Evolutionary conservation across 2,797 vertebrate species (phyloP), one percentile per base, ranked within the genome.

Genomic region (Anisognathus igniventris): DNA sequence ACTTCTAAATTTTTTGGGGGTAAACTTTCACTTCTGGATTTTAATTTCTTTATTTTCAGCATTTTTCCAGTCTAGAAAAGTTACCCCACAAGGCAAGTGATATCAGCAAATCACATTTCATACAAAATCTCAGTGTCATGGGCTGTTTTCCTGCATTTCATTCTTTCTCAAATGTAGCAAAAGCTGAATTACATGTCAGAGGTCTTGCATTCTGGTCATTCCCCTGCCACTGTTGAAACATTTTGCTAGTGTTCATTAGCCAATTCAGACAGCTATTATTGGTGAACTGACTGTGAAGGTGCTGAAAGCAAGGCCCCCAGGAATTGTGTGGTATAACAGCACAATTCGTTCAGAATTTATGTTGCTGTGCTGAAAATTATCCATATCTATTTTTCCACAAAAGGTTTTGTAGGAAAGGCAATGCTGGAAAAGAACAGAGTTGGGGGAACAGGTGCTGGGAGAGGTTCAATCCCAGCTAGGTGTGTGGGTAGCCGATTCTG

Each of bases 1-100:
- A 37, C 7, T 56, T 74, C 3, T 45, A 31, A 45, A 2, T 5
- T 28, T 50, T 77, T 51, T 1, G 0, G 1, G 5, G 7, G 8
- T 37, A 14, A 54, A 27, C 13, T 40, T 68, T 65, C 9, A 37
- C 9, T 16, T 50, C 28, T 73, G 24, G 4, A 31, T 71, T 88
- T 67, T 42, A 60, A 24, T 50, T 37, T 62, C 2, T 73, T n/a
- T 61, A n/a, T 61, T 58, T 54, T 35, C 45, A 70, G 6, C 8
- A 35, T 61, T 80, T 77, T 3, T 16, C 53, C 10, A 40, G 23
- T 47, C 40, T 78, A 31, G 27, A 88, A 76, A 44, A 64, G 10
- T 51, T 80, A 71, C 4, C 4, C 6, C 3, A 35, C 0, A 9
- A 66, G 21, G 22, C 27, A 82, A 33, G 7, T 31, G 17, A 22